phyloP scores from a whole-genome alignment of 2,888 invertebrate genomes.

The Sphaeridia pumilis region DNA sequence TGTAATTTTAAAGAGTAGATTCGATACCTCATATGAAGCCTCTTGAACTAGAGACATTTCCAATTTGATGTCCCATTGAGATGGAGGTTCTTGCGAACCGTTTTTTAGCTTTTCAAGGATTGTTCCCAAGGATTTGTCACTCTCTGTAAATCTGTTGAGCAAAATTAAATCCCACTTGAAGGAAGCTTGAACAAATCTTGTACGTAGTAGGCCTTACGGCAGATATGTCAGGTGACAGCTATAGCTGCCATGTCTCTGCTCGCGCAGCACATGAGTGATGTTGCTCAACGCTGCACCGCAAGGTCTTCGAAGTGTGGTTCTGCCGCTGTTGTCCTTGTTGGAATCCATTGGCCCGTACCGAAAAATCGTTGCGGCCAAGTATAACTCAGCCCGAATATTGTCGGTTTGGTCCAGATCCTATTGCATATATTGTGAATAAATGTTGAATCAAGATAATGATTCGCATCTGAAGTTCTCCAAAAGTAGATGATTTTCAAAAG shows the following conservation, averaged over 20 bases:
- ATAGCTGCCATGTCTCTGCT: conserved; percentile 62
- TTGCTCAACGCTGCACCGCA: conserved; percentile 83
- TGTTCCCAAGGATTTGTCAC: neutral
- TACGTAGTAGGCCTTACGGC: conserved; percentile 49
- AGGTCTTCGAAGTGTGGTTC: conserved; percentile 50
- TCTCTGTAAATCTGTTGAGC: neutral
- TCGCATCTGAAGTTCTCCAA: neutral
- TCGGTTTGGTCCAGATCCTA: conserved; percentile 81
- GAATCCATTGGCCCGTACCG: conserved; percentile 78
- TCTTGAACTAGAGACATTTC: neutral
- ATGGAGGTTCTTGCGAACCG: neutral
- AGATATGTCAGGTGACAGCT: conserved; percentile 75
- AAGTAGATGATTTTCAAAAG: neutral
- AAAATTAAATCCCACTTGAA: no score
- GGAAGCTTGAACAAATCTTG: conserved; percentile 9
- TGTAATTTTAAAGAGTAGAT: neutral
- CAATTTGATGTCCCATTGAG: neutral
- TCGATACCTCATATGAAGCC: neutral
- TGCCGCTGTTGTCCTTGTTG: conserved; percentile 38
- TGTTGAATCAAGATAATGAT: conserved; percentile 23
- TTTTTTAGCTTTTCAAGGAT: neutral
- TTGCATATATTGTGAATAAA: no score
- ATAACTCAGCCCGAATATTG: conserved; percentile 69
- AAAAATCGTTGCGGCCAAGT: conserved; percentile 79
- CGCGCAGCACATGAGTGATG: conserved; percentile 58